phyloP scores from a whole-genome alignment of 2,113 vertebrate genomes.

The Urocolius indicus region DNA sequence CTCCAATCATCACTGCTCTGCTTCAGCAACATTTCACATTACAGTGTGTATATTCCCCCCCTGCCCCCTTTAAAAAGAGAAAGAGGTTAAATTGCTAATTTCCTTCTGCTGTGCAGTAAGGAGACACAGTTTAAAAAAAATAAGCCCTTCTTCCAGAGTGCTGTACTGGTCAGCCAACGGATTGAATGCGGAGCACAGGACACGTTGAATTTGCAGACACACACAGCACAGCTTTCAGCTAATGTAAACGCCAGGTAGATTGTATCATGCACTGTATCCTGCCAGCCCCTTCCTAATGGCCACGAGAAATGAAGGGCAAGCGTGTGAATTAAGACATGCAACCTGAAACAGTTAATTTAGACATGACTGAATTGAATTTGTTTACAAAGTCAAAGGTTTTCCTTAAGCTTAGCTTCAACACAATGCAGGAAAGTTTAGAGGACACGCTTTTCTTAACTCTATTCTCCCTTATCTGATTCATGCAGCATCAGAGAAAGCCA shows the following conservation, averaged over 20 bases:
- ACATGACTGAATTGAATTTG: constrained; percentile 14
- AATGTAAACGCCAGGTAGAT: background rate
- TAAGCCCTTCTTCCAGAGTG: background rate
- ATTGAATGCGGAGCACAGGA: background rate
- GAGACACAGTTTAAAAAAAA: background rate
- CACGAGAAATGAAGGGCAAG: constrained; percentile 40
- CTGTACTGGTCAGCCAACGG: background rate
- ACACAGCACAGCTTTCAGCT: constrained; percentile 2
- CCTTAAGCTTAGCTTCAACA: constrained; percentile 41
- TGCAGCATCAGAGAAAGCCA: constrained; percentile 74
- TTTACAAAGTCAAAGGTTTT: constrained; percentile 34
- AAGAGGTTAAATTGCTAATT: background rate
- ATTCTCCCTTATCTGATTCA: constrained; percentile 71
- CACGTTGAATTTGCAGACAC: constrained; percentile 10
- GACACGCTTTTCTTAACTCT: constrained; percentile 53
- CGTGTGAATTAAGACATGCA: constrained; percentile 62
- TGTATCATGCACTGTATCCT: constrained; percentile 54
- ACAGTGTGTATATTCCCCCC: background rate
- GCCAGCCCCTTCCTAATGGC: background rate
- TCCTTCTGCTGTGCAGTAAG: constrained; percentile 11
- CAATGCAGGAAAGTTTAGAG: constrained; percentile 46
- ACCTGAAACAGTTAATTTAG: constrained; percentile 22
- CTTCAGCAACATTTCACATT: background rate
- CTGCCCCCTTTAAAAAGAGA: background rate
- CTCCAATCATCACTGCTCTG: background rate